Conservation (phyloP, 2,797 vertebrate species). For the Melanotaenia nigrans region DNA sequence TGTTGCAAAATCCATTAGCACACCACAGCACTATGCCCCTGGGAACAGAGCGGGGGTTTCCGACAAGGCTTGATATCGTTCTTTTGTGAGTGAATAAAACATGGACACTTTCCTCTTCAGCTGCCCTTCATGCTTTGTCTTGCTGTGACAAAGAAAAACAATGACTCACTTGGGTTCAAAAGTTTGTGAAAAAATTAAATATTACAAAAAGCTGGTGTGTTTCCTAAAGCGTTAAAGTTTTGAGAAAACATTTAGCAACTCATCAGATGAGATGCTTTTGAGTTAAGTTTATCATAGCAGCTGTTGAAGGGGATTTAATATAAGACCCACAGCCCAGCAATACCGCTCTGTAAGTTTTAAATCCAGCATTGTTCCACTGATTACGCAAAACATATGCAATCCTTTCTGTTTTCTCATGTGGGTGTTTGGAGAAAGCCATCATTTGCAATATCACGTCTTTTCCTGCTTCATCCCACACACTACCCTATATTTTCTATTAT, state of each 20-base stretch:
- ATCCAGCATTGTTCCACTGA: slow-evolving; percentile 23
- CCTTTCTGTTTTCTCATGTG: slow-evolving; percentile 45
- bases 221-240: slow-evolving; percentile 10
- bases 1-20: slow-evolving; percentile 76
- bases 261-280: slow-evolving; percentile 4
- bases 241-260: slow-evolving; percentile 9
- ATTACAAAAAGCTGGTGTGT: neutral
- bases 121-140: slow-evolving; percentile 44
- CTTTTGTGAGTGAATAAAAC: slow-evolving; percentile 66
- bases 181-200: slow-evolving; percentile 23
- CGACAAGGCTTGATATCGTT: slow-evolving; percentile 62
- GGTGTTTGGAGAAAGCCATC: slow-evolving; percentile 56
- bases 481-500: slow-evolving; percentile 63
- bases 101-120: slow-evolving; percentile 50
- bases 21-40: slow-evolving; percentile 58
- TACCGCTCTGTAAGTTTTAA: slow-evolving; percentile 16
- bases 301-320: slow-evolving; percentile 13
- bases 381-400: slow-evolving; percentile 42
- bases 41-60: slow-evolving; percentile 58
- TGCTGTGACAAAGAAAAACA: slow-evolving; percentile 10
- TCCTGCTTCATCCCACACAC: slow-evolving; percentile 67
- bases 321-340: neutral
- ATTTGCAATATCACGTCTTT: slow-evolving; percentile 53
- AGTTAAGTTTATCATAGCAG: slow-evolving; percentile 11
- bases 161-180: slow-evolving; percentile 17